Base-by-base conservation (phyloP, 2,888 invertebrate genomes). In the Campoplex nolae region DNA sequence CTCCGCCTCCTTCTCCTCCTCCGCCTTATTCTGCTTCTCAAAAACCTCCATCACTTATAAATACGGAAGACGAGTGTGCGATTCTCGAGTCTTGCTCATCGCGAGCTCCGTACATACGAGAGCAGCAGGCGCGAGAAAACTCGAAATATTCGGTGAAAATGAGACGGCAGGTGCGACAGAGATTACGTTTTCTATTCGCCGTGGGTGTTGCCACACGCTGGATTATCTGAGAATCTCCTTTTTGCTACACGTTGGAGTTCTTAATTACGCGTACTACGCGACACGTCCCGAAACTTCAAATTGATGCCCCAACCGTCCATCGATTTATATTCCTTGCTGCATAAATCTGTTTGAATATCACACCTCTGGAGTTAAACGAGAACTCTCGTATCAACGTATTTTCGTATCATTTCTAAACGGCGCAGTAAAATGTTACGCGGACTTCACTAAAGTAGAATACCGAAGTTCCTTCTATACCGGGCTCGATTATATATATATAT, bases 31-130 rank as follows among this genome's bases (percentile, higher is more conserved):
- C 32, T 62, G 62, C 32, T 32, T 32, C 62, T 62, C 62, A 71
- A 70, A 58, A 77, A 86, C 76, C 83, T 88, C 73, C 68, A 62
- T 79, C 42, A 75, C 86, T 90, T 91, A 91, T 91, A 91, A 91
- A 91, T 91, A 91, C 87, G 86, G 77, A 65, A 71, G 56, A 56
- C 75, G 68, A 42, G 67, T 75, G 54, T 58, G 32, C 67, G 32
- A 78, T 68, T 78, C 56, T 78, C 78, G 32, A 16, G 28, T 67
- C 54, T 48, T 28, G 23, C 56, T 68, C 73, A 42, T 45, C 23
- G 23, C 62, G 78, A 67, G 56, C 32, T 67, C 54, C 74, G 45
- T 48, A 23, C n/a, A 48, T n/a, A 23, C 13, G 68, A 71, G 38
- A 23, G 23, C 23, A 23, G 23, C 23, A 23, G 23, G 42, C 18